phyloP scores from a whole-genome alignment of 2,888 invertebrate genomes.

The Schizaphis graminum region DNA sequence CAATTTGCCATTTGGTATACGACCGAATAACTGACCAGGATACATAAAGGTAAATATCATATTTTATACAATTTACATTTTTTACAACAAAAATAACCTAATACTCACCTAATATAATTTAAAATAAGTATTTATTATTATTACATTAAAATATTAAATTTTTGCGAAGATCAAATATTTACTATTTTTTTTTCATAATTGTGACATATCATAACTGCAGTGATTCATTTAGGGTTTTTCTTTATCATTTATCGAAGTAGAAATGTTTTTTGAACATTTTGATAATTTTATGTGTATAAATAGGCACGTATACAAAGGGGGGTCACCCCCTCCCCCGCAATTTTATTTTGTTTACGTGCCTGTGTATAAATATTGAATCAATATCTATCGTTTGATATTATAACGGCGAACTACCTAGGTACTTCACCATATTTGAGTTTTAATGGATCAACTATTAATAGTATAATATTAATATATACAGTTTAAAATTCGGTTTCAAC shows the following conservation, averaged over 20 bases:
- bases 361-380: neutral
- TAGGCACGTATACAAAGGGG: neutral
- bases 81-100: too few relatives aligned
- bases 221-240: neutral
- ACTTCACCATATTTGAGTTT: neutral
- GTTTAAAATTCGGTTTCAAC: neutral
- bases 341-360: too few relatives aligned
- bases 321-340: too few relatives aligned
- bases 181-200: too few relatives aligned
- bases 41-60: neutral
- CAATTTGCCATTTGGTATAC: neutral
- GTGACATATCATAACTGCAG: too few relatives aligned
- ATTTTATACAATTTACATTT: neutral
- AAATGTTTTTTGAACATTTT: neutral
- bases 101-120: too few relatives aligned
- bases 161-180: too few relatives aligned
- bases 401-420: neutral
- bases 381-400: neutral
- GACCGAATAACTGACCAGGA: neutral
- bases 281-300: neutral
- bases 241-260: neutral
- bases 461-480: neutral
- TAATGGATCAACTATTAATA: neutral
- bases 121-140: too few relatives aligned
- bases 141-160: too few relatives aligned